phyloP scores from a whole-genome alignment of 2,797 vertebrate genomes.

The Apodemus agrarius region DNA sequence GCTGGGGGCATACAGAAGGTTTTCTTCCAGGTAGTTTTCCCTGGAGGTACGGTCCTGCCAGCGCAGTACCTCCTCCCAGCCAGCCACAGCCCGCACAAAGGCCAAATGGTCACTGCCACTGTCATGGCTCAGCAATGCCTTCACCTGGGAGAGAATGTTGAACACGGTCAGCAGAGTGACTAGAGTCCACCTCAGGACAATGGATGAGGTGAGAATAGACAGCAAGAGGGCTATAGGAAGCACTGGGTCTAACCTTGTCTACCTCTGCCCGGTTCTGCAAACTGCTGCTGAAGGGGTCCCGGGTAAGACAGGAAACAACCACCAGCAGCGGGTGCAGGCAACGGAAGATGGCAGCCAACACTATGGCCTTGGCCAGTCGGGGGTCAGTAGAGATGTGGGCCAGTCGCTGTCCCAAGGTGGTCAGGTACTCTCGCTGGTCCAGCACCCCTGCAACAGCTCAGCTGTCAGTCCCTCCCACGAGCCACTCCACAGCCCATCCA shows the following conservation, averaged over 20 bases:
- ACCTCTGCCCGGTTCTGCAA: constrained; percentile 93
- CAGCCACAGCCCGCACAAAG: constrained; percentile 91
- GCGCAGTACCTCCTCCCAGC: constrained; percentile 91
- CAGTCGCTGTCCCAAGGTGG: constrained; percentile 93
- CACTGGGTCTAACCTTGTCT: constrained; percentile 88
- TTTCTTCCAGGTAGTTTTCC: constrained; percentile 90
- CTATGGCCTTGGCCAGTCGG: constrained; percentile 95
- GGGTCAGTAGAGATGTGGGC: constrained; percentile 96
- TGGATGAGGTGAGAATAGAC: accelerated
- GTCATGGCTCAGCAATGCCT: constrained; percentile 90
- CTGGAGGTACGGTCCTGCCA: constrained; percentile 87
- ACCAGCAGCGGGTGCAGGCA: constrained; percentile 95
- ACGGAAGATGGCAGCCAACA: constrained; percentile 94
- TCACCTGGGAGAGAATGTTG: constrained; percentile 86
- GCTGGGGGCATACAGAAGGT: constrained; percentile 90
- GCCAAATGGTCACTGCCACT: constrained; percentile 95
- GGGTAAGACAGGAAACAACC: constrained; percentile 94
- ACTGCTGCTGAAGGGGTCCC: constrained; percentile 97
- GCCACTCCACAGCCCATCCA: accelerated
- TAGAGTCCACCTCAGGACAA: accelerated
- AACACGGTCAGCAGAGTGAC: not conserved
- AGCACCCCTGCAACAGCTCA: constrained; percentile 91
- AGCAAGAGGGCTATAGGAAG: not conserved
- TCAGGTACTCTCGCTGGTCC: constrained; percentile 93
- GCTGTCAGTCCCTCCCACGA: not conserved